Conservation (phyloP, 2,888 invertebrate species). For the Drosophila gaucha region DNA sequence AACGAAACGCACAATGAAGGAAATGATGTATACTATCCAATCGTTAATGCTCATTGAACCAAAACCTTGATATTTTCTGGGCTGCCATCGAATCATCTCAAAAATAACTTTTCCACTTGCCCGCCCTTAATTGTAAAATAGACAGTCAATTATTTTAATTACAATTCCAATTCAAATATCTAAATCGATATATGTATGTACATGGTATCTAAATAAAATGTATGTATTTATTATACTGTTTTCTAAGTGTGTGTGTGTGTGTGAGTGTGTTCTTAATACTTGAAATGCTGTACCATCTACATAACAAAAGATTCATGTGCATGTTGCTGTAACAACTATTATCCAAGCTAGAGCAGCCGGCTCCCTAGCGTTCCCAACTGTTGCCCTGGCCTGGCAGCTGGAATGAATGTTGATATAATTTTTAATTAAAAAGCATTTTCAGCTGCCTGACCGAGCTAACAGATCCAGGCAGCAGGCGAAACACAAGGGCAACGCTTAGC, state of each 20-base stretch:
- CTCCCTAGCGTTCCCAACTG: conserved; percentile 17
- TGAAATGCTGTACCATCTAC: conserved; percentile 18
- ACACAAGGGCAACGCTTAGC: conserved; percentile 7
- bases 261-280: conserved; percentile 29
- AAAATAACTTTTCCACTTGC: neutral
- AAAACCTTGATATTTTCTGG: neutral
- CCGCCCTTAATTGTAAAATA: neutral
- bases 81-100: neutral
- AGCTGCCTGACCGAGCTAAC: conserved; percentile 24
- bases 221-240: conserved; percentile 20
- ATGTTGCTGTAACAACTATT: conserved; percentile 42
- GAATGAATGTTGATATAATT: conserved; percentile 70
- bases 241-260: neutral
- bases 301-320: conserved; percentile 39
- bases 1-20: neutral
- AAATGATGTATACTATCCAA: neutral
- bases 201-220: conserved; percentile 12
- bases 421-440: conserved; percentile 75
- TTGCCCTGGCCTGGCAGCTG: conserved; percentile 46
- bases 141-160: conserved; percentile 17
- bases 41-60: neutral
- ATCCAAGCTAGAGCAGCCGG: conserved; percentile 34
- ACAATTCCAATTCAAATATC: conserved; percentile 13
- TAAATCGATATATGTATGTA: neutral
- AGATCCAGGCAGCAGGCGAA: conserved; percentile 5